phyloP scores from a whole-genome alignment of 2,888 invertebrate genomes.

The Agrochola circellaris region DNA sequence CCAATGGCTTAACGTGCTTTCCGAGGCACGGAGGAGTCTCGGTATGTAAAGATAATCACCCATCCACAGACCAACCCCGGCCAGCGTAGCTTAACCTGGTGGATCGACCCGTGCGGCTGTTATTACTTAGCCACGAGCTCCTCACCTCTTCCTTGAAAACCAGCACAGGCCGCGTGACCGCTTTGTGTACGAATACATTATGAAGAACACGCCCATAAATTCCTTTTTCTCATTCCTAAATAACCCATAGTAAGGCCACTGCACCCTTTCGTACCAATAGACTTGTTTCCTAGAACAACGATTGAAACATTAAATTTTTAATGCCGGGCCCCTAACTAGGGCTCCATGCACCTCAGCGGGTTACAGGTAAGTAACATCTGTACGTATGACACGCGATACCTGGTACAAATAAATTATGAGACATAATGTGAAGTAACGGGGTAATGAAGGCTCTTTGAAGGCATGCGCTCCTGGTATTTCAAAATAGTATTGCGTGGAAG shows the following conservation, averaged over 20 bases:
- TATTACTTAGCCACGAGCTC: too few species aligned
- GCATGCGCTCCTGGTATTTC: conserved; percentile 46
- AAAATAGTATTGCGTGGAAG: background rate
- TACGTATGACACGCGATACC: conserved; percentile 73
- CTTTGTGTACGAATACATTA: too few species aligned
- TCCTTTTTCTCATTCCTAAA: background rate
- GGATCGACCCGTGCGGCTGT: too few species aligned
- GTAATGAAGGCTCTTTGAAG: conserved; percentile 23
- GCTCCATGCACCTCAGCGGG: conserved; percentile 54
- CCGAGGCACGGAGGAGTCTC: too few species aligned
- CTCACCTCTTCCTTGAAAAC: too few species aligned
- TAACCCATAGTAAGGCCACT: conserved; percentile 33
- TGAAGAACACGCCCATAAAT: background rate
- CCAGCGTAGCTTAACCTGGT: too few species aligned
- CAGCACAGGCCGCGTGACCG: too few species aligned
- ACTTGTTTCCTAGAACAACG: conserved; percentile 81
- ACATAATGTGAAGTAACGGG: conserved; percentile 9
- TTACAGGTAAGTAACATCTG: conserved; percentile 73
- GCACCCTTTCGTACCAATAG: conserved; percentile 72
- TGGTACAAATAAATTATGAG: conserved; percentile 52
- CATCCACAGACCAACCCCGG: too few species aligned
- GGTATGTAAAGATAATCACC: too few species aligned
- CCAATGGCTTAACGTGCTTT: too few species aligned
- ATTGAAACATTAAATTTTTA: conserved; percentile 86
- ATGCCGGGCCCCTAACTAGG: conserved; percentile 70